A percentile compares a stretch with the other conserved stretches of the same genome.
Evolutionary conservation across 2,797 vertebrate genomes (phyloP).

Genomic region (Bucorvus abyssinicus): DNA sequence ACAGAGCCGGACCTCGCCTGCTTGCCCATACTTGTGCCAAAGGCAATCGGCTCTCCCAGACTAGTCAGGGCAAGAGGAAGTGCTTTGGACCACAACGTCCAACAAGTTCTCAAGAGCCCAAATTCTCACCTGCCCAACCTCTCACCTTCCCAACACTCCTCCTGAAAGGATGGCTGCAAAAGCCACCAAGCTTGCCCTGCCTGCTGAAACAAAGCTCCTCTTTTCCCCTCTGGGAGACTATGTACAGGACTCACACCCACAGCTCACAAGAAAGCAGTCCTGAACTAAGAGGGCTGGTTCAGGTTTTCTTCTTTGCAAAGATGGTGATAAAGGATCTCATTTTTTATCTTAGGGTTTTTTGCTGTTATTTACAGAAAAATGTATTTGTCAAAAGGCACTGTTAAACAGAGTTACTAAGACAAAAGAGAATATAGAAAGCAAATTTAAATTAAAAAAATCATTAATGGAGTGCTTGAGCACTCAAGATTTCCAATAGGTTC

Average conservation of each 20-base stretch:
- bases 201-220: background rate
- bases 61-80: background rate
- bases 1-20: background rate
- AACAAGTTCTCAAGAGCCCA: background rate
- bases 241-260: background rate
- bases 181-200: background rate
- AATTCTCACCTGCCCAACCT: background rate
- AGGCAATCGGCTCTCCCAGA: background rate
- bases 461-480: background rate
- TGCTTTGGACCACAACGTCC: background rate
- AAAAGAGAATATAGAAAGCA: background rate
- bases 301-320: background rate
- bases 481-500: background rate
- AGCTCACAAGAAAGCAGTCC: background rate
- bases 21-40: fast-evolving
- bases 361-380: background rate
- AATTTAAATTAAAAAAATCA: background rate
- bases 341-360: background rate
- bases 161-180: background rate
- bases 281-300: background rate
- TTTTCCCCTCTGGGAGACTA: background rate
- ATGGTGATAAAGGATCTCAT: background rate
- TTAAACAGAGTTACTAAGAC: background rate
- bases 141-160: background rate
- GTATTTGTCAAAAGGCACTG: background rate